These are phyloP conservation scores for Lapara coniferarum DNA, from an alignment of 2,888 invertebrate genomes.

Conservation along the genomic window DNA sequence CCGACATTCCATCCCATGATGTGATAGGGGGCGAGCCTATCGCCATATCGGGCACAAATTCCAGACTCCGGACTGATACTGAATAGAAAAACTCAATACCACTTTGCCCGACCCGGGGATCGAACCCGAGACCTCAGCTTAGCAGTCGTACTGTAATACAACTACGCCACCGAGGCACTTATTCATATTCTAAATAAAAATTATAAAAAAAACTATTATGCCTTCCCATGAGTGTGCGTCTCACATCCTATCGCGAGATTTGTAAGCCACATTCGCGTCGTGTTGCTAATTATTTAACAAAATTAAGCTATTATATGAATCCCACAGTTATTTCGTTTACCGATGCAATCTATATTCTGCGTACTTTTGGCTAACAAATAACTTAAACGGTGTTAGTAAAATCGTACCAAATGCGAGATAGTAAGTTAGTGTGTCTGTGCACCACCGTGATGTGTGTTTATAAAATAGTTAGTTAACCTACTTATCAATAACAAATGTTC, in stretches of 20 bases:
- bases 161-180: no score
- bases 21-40: no score
- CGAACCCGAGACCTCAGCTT: no score
- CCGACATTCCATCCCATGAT: no score
- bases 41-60: no score
- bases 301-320: not conserved
- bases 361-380: not conserved
- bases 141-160: no score
- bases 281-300: constrained; percentile 58
- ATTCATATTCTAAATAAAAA: no score
- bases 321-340: not conserved
- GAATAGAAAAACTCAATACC: no score
- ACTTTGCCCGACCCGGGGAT: no score
- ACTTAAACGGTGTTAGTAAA: not conserved
- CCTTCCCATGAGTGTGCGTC: constrained; percentile 22
- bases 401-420: not conserved
- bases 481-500: no score
- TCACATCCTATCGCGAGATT: constrained; percentile 55
- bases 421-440: constrained; percentile 1
- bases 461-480: not conserved
- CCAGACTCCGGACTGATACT: no score
- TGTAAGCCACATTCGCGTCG: constrained; percentile 63
- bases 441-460: not conserved
- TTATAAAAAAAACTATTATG: no score
- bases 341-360: not conserved